These are phyloP conservation scores for Columba livia DNA, from an alignment of 2,113 vertebrate genomes.

Conservation along the genomic window DNA sequence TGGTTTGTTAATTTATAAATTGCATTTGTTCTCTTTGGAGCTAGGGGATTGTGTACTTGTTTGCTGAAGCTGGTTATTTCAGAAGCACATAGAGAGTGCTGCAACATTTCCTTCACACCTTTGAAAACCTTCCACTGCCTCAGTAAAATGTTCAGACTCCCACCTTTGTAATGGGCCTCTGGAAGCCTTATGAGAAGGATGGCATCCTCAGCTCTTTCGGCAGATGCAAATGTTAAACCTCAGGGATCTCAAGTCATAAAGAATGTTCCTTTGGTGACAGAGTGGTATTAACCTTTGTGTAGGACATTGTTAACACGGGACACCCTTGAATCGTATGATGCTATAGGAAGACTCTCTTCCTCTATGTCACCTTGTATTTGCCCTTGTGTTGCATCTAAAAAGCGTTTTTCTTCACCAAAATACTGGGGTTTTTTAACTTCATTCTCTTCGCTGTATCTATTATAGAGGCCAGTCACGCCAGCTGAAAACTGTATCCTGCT, in stretches of 20 bases:
- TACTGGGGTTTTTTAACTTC: fast-evolving
- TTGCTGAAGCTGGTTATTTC: background rate
- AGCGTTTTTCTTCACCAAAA: background rate
- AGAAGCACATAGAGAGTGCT: background rate
- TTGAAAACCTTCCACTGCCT: background rate
- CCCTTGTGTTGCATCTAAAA: background rate
- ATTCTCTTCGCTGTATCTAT: background rate
- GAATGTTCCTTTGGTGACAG: background rate
- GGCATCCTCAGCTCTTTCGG: background rate
- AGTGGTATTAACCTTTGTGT: background rate
- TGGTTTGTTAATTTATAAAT: background rate
- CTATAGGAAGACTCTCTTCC: background rate
- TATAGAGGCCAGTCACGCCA: background rate
- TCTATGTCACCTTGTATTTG: background rate
- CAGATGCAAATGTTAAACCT: background rate
- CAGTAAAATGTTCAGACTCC: background rate
- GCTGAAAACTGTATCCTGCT: background rate
- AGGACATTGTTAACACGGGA: background rate
- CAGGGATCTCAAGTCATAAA: background rate
- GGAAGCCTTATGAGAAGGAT: background rate
- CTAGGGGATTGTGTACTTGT: background rate
- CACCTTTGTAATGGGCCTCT: background rate
- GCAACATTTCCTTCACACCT: fast-evolving
- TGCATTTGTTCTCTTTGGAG: background rate
- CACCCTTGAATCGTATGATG: background rate